These are phyloP conservation scores for Euplexia lucipara DNA, from an alignment of 2,888 invertebrate species.

Conservation along the genomic window DNA sequence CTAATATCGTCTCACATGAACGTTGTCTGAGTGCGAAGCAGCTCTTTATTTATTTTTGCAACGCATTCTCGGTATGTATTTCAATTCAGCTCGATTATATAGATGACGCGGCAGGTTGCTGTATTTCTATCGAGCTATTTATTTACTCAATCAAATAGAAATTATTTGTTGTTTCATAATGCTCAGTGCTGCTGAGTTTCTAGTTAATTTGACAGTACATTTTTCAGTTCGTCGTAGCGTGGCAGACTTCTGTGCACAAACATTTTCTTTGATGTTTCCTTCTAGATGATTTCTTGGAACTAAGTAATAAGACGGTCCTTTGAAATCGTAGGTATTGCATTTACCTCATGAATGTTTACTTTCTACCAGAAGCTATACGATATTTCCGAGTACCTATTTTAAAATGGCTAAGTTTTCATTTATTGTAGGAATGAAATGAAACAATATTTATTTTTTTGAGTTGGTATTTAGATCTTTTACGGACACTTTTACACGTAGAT, in stretches of 20 bases:
- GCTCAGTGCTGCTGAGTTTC: conserved; percentile 12
- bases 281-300: conserved; percentile 1
- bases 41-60: conserved; percentile 55
- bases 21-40: conserved; percentile 42
- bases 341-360: not conserved
- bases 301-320: conserved; percentile 3
- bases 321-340: not conserved
- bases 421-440: too few species aligned
- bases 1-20: conserved; percentile 54
- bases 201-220: conserved; percentile 9
- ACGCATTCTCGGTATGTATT: conserved; percentile 41
- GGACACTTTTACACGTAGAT: too few species aligned
- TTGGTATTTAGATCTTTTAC: too few species aligned
- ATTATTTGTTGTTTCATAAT: conserved; percentile 15
- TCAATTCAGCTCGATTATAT: conserved; percentile 34
- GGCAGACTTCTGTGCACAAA: not conserved
- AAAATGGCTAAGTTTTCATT: too few species aligned
- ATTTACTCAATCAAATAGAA: conserved; percentile 41
- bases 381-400: not conserved
- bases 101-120: conserved; percentile 5
- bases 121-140: conserved; percentile 16
- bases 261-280: not conserved
- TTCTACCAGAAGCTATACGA: not conserved
- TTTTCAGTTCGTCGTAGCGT: conserved; percentile 4
- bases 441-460: too few species aligned